These are phyloP conservation scores for Hystrix brachyura DNA, from an alignment of 2,113 vertebrate species.

Conservation along the genomic window DNA sequence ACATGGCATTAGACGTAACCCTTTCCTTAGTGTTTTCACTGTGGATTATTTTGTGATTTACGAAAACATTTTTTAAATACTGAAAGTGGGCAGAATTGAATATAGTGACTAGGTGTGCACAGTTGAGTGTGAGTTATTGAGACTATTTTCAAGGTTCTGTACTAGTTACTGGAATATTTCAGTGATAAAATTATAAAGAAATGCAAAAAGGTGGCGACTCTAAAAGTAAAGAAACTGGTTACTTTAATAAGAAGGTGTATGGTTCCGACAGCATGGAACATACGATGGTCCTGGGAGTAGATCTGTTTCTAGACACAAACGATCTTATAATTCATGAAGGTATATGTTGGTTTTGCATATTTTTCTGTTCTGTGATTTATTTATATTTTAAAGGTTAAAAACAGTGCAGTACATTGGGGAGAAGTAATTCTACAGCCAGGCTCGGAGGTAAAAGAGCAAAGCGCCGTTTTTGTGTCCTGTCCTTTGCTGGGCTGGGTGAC, in stretches of 20 bases:
- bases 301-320: background rate
- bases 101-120: background rate
- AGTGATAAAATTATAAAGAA: background rate
- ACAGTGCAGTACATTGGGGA: background rate
- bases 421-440: background rate
- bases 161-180: background rate
- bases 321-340: background rate
- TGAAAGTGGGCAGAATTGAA: background rate
- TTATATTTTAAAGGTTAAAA: background rate
- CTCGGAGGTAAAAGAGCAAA: background rate
- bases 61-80: background rate
- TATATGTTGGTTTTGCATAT: background rate
- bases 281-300: accelerated
- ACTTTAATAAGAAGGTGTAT: background rate
- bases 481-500: background rate
- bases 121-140: background rate
- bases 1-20: background rate
- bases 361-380: background rate
- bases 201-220: background rate
- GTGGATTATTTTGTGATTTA: slow-evolving; percentile 18
- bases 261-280: background rate
- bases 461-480: background rate
- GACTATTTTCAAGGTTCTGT: background rate
- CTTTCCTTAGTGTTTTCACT: background rate
- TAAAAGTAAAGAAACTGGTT: background rate